Base-by-base conservation (phyloP, 2,113 vertebrate species). In the Prinia subflava region DNA sequence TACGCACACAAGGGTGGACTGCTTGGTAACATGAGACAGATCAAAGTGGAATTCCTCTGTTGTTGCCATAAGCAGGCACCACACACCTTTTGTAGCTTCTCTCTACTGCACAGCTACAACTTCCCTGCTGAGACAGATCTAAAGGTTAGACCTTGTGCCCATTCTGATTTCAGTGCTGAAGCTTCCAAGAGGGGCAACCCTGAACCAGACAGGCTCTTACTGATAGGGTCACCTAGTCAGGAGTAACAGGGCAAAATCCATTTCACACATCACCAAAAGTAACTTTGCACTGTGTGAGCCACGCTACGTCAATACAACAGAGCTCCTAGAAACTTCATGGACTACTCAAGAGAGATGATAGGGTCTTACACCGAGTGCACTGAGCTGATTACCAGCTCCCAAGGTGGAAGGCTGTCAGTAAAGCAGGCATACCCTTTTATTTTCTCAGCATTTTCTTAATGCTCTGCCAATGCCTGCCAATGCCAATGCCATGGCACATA, bases 21-120 rank as follows among this genome's bases (percentile, higher is more conserved):
- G 3, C 60, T 30, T 56, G 28, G 10, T 30, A 41, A 62, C 0
- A 0, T 10, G 18, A 33, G 25, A 44, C 2, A 60, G 49, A 12
- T 15, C 0, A 0, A 49, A 24, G 13, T 21, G 20, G 10, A 71
- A 11, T 41, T 83, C 31, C 28, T 60, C 20, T 62, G 6, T 15
- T 90, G 14, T 7, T 85, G 13, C 42, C 15, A 24, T 14, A 2
- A 67, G 8, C 19, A 81, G 24, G 24, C 8, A 30, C 20, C 8
- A 35, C 1, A 2, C 1, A 4, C 4, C 11, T 49, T 4, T 37
- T 17, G 12, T 13, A 35, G 3, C 19, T 67, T 63, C 62, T 60
- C 27, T 39, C 1, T 13, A 12, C 25, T 1, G 2, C 17, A 23
- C 18, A 86, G 6, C 25, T 73, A 39, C 9, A 23, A 11, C 8